Evolutionary conservation across 2,888 invertebrate genomes (phyloP).

Genomic region (Phyllotreta cruciferae): DNA sequence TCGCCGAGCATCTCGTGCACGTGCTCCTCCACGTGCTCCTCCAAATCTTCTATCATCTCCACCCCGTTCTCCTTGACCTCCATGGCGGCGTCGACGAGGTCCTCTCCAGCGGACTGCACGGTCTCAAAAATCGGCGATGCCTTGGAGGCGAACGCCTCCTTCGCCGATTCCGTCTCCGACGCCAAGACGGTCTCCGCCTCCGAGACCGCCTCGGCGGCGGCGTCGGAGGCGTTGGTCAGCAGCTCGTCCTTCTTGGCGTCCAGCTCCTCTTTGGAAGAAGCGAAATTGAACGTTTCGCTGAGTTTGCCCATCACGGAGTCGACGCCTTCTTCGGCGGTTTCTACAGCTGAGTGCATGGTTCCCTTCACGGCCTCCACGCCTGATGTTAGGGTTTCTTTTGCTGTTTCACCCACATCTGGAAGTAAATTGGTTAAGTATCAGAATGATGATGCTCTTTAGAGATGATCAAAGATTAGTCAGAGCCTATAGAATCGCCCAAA

Average conservation of each 20-base stretch:
- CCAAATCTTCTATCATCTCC: conserved; percentile 47
- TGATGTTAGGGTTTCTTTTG: conserved; percentile 50
- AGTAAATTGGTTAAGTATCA: conserved; percentile 25
- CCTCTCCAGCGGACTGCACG: conserved; percentile 39
- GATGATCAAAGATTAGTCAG: neutral
- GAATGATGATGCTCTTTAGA: neutral
- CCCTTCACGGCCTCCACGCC: conserved; percentile 56
- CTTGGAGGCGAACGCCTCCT: conserved; percentile 39
- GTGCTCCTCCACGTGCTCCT: conserved; percentile 46
- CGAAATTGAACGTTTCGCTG: conserved; percentile 52
- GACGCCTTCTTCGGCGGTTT: conserved; percentile 54
- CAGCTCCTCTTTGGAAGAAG: conserved; percentile 45
- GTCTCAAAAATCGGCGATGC: conserved; percentile 43
- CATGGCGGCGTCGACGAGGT: conserved; percentile 44
- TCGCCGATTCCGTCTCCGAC: conserved; percentile 51
- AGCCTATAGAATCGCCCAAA: neutral
- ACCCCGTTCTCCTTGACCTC: conserved; percentile 45
- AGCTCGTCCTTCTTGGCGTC: conserved; percentile 48
- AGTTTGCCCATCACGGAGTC: conserved; percentile 54
- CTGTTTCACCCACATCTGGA: conserved; percentile 53
- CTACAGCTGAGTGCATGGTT: conserved; percentile 52
- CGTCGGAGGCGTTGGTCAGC: conserved; percentile 46
- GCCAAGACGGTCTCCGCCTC: conserved; percentile 55
- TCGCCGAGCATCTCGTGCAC: conserved; percentile 48
- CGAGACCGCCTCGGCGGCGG: conserved; percentile 52